These are phyloP conservation scores for Heterodera filipjevi DNA, from an alignment of 2,888 invertebrate species.

Conservation along the genomic window DNA sequence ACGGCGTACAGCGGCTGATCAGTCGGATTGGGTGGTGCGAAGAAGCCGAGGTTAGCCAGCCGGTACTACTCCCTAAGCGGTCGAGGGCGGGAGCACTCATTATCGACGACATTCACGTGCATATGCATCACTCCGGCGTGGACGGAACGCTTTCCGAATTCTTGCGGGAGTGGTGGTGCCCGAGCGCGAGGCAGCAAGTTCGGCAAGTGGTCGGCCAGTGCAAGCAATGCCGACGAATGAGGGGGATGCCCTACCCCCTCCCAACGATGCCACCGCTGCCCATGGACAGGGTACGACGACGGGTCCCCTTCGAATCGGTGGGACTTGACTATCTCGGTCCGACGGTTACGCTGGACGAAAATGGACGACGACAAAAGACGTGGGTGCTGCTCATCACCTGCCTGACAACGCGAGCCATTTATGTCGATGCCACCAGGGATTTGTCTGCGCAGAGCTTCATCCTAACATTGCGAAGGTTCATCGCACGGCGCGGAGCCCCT, in stretches of 20 bases:
- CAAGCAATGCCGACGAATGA: constrained; percentile 2
- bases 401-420: too few species aligned
- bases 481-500: constrained; percentile 59
- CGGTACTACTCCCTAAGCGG: background rate
- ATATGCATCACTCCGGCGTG: constrained; percentile 12
- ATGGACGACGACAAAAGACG: too few species aligned
- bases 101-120: constrained; percentile 11
- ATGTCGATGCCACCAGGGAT: constrained; percentile 12
- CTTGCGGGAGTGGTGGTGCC: background rate
- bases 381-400: too few species aligned
- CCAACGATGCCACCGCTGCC: constrained; percentile 34
- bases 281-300: constrained; percentile 28
- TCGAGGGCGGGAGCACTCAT: too few species aligned
- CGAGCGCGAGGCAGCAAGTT: background rate
- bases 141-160: constrained; percentile 10
- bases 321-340: constrained; percentile 43
- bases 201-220: background rate
- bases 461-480: background rate
- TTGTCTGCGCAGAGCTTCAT: constrained; percentile 10
- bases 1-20: background rate
- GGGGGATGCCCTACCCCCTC: constrained; percentile 13
- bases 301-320: constrained; percentile 38
- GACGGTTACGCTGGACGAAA: too few species aligned
- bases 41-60: background rate
- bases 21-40: background rate